Conservation (phyloP, 1,140 invertebrate species). For the Tetragnatha versicolor region DNA sequence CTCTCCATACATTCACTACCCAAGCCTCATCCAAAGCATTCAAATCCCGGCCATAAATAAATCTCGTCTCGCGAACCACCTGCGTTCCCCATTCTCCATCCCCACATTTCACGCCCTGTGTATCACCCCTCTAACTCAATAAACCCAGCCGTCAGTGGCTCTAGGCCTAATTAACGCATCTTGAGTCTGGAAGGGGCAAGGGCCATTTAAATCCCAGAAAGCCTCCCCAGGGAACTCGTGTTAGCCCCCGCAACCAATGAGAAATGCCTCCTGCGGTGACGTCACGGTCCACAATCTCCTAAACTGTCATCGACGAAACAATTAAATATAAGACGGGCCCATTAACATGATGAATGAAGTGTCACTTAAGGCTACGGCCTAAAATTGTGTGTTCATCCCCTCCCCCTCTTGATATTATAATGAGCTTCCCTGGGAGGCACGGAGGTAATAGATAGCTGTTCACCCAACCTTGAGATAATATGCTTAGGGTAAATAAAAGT, state of each 20-base stretch:
- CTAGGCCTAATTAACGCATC: conserved; percentile 42
- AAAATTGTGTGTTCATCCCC: conserved; percentile 27
- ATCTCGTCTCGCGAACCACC: no score
- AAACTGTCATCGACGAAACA: conserved; percentile 53
- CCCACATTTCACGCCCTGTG: not conserved
- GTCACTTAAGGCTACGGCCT: conserved; percentile 45
- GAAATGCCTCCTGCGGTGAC: conserved; percentile 31
- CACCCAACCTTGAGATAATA: conserved; percentile 24
- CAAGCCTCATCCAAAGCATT: no score
- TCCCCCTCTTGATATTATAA: conserved; percentile 34
- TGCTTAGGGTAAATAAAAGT: conserved; percentile 46
- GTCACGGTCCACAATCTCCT: conserved; percentile 48
- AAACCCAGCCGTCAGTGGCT: conserved; percentile 10
- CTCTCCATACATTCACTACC: no score
- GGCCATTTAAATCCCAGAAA: conserved; percentile 24
- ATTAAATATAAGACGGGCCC: conserved; percentile 55
- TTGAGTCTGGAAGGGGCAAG: not conserved
- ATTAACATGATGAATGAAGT: conserved; percentile 56
- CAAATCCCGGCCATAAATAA: no score
- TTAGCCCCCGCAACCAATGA: conserved; percentile 38
- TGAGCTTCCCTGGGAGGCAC: conserved; percentile 9
- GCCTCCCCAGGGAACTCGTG: conserved; percentile 15
- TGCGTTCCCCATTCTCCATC: not conserved
- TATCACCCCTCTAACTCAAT: conserved; percentile 5
- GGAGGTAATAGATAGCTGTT: conserved; percentile 41